Percentiles rank a stretch among this genome's conserved stretches.
Evolutionary conservation across 2,113 vertebrate species (phyloP).

Genomic region (Campylomormyrus numenius): DNA sequence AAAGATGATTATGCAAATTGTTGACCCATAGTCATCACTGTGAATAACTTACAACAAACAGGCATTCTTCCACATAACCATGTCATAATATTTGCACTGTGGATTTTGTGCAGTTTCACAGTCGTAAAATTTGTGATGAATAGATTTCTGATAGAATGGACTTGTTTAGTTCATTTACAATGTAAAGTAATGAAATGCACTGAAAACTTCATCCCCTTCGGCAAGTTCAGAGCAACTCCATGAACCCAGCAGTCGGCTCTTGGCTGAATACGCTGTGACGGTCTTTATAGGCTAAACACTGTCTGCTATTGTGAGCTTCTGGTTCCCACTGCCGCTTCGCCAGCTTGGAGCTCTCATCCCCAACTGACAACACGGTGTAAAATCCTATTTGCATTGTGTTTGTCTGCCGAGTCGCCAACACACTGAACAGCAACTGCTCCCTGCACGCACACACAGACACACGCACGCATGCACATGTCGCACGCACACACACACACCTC

Average conservation of each 20-base stretch:
- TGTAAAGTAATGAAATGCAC: not conserved
- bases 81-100: conserved; percentile 46
- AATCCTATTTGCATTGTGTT: conserved; percentile 65
- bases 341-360: conserved; percentile 37
- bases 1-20: not conserved
- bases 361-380: conserved; percentile 51
- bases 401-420: conserved; percentile 49
- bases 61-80: conserved; percentile 44
- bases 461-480: not conserved
- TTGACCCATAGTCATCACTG: not conserved
- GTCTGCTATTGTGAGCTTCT: conserved; percentile 34
- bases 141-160: not conserved
- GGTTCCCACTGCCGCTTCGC: conserved; percentile 40
- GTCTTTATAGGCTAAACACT: conserved; percentile 27
- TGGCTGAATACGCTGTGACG: conserved; percentile 12
- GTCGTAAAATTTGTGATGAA: conserved; percentile 22
- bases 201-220: not conserved
- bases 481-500: conserved; percentile 16
- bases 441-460: conserved; percentile 15
- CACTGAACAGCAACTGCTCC: conserved; percentile 35
- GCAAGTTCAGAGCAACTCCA: conserved; percentile 1
- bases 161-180: not conserved
- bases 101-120: conserved; percentile 6
- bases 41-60: not conserved
- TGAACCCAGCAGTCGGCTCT: conserved; percentile 7